Evolutionary conservation across 2,113 vertebrate species (phyloP), one percentile per base, ranked within the genome.

Genomic region (Diphyllodes magnificus): DNA sequence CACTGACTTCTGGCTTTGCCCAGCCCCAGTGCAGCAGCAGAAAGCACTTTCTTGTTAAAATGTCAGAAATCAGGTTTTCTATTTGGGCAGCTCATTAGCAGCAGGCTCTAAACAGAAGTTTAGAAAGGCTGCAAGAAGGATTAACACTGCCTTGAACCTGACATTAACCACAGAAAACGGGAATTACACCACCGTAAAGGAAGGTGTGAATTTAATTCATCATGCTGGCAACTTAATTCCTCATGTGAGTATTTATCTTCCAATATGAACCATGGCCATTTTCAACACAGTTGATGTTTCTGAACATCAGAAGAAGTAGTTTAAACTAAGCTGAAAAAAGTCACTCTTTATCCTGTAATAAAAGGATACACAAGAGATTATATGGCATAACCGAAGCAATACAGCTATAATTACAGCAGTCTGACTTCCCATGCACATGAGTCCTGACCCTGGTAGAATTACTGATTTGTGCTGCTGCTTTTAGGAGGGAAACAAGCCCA

Each of bases 191-290:
- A 71, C 47, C 28, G 25, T 82, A 93, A 88, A 86, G 45, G 30
- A 92, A 88, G 76, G 76, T 94, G 92, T 88, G 68, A 92, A 96
- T 83, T 94, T 93, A 94, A 94, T 90, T 95, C 93, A 87, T 90
- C 78, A 61, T 75, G 60, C 60, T 78, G 76, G 60, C 72, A 88
- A 59, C 44, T 5, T 88, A 88, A 93, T 92, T 90, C 69, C 91
- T 65, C 39, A n/a, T 23, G 64, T 70, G 35, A 90, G 23, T 70
- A 35, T 77, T 96, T 90, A 50, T 82, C 53, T 88, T 95, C 66
- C 54, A 70, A 10, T 39, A 85, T 39, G 54, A 92, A 45, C 59
- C 8, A 2, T 33, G 72, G 71, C 47, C 64, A 63, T 75, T 93
- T 94, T 71, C 68, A 88, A 76, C 44, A 90, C 24, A 90, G 33